These are phyloP conservation scores for Hydrotaea diabolus DNA, from an alignment of 2,888 invertebrate genomes.

Conservation along the genomic window DNA sequence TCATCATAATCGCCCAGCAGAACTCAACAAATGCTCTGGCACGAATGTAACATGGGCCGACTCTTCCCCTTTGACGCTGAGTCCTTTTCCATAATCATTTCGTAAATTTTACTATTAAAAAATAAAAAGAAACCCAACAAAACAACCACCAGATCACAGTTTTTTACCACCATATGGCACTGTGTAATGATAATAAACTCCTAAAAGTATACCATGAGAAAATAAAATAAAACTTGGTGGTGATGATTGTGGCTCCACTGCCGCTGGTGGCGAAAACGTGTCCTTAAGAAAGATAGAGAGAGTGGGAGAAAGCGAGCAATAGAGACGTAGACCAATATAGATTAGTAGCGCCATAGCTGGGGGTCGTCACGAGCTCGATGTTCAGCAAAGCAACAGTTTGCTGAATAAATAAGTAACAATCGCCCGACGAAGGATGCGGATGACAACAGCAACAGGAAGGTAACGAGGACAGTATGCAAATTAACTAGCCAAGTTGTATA, in stretches of 20 bases:
- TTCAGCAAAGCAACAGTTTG: constrained; percentile 63
- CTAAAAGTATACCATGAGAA: constrained; percentile 73
- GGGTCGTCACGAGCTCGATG: not conserved
- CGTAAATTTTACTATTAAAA: constrained; percentile 45
- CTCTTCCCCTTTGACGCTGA: not conserved
- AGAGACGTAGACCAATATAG: not conserved
- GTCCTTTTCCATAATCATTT: constrained; percentile 34
- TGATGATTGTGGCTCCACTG: constrained; percentile 9
- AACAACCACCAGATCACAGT: constrained; percentile 50
- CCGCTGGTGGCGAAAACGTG: not conserved
- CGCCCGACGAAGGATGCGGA: not conserved
- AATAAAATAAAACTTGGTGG: constrained; percentile 23
- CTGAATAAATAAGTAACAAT: constrained; percentile 58
- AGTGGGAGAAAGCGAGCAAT: not conserved
- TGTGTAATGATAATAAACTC: constrained; percentile 77
- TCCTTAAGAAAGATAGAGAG: not conserved
- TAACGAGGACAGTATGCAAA: not conserved
- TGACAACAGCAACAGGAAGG: not conserved
- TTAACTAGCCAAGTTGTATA: too few species aligned
- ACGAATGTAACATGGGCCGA: not conserved
- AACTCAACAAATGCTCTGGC: not conserved
- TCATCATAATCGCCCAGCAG: constrained; percentile 11
- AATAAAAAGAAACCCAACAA: not conserved
- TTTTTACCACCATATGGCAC: constrained; percentile 74
- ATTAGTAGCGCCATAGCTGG: too few species aligned